These are phyloP conservation scores for Apamea monoglypha DNA, from an alignment of 2,888 invertebrate genomes.

Conservation along the genomic window DNA sequence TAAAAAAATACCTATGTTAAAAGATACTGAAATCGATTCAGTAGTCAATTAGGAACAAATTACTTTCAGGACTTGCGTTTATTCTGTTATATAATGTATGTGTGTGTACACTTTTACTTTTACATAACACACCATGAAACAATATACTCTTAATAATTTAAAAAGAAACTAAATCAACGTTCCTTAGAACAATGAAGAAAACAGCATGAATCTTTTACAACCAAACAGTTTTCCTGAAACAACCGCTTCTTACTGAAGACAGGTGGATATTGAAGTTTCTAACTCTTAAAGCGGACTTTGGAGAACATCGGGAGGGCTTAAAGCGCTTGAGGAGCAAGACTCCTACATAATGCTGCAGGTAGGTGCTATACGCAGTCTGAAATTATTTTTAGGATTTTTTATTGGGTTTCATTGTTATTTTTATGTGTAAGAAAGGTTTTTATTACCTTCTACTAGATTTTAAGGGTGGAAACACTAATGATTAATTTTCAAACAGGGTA, in stretches of 20 bases:
- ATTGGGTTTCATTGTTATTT: not conserved
- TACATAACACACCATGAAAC: not conserved
- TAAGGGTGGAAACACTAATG: not conserved
- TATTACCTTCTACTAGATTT: not conserved
- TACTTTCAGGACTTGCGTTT: too few relatives aligned
- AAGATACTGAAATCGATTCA: too few relatives aligned
- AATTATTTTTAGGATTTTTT: not conserved
- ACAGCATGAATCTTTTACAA: conserved; percentile 28
- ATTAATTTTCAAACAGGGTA: not conserved
- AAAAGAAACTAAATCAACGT: not conserved
- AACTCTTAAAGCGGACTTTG: conserved; percentile 73
- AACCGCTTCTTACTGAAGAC: conserved; percentile 52
- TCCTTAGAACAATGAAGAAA: not conserved
- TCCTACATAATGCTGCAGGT: conserved; percentile 25
- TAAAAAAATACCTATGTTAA: too few relatives aligned
- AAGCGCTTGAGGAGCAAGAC: conserved; percentile 33
- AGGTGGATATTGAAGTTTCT: conserved; percentile 70
- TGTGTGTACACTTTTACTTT: too few relatives aligned
- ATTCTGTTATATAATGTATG: too few relatives aligned
- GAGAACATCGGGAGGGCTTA: conserved; percentile 64
- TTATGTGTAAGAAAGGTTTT: not conserved
- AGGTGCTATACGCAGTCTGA: conserved; percentile 10
- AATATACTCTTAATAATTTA: not conserved
- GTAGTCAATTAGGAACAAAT: too few relatives aligned
- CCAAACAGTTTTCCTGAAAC: conserved; percentile 30